A percentile compares a stretch with the other conserved stretches of the same genome.
These are phyloP conservation scores for Asbolus verrucosus DNA, from an alignment of 1,140 invertebrate species.

Conservation along the genomic window DNA sequence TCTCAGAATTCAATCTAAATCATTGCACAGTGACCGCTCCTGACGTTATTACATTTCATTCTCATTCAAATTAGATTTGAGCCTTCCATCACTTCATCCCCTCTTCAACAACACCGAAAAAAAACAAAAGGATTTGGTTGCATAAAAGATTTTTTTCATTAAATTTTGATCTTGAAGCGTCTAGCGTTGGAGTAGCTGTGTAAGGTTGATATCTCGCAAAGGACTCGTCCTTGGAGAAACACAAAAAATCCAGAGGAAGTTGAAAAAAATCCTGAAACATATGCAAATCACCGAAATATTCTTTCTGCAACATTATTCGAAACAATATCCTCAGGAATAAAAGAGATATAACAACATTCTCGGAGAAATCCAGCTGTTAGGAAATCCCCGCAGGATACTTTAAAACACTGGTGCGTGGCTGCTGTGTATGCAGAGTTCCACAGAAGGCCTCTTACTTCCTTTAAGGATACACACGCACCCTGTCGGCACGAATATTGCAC, in stretches of 20 bases:
- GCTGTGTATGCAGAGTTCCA: constrained; percentile 35
- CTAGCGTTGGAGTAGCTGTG: background rate
- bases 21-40: constrained; percentile 28
- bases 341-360: constrained; percentile 36
- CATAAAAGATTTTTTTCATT: background rate
- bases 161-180: too few species aligned
- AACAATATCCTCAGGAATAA: constrained; percentile 36
- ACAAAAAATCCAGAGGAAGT: background rate
- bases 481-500: constrained; percentile 30
- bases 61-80: constrained; percentile 32
- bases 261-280: background rate
- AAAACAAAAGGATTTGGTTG: constrained; percentile 17
- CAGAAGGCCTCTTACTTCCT: constrained; percentile 34
- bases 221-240: background rate
- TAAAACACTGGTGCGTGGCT: constrained; percentile 26
- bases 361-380: constrained; percentile 31
- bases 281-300: constrained; percentile 34
- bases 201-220: background rate
- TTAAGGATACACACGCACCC: constrained; percentile 26
- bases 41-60: constrained; percentile 37
- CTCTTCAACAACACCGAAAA: too few species aligned
- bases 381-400: constrained; percentile 32
- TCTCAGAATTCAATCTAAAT: constrained; percentile 38
- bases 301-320: constrained; percentile 31
- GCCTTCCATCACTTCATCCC: too few species aligned